Evolutionary conservation across 2,113 vertebrate species (phyloP).

Genomic region (Alethe diademata): DNA sequence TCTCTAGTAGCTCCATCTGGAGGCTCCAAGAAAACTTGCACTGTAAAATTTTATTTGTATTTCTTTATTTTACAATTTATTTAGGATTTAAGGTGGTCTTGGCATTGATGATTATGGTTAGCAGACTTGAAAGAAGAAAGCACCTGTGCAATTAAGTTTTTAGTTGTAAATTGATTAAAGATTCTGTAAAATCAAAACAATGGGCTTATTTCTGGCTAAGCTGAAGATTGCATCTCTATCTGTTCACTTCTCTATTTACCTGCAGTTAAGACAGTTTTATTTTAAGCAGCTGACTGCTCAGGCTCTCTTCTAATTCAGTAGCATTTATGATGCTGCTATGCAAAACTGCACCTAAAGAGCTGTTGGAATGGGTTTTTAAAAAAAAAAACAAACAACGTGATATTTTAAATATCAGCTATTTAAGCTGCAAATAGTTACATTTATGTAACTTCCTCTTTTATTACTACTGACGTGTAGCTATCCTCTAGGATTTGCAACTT

Average conservation of each 20-base stretch:
- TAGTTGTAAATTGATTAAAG: not conserved
- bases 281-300: not conserved
- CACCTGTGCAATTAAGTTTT: constrained; percentile 16
- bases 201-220: not conserved
- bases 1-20: constrained; percentile 46
- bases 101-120: not conserved
- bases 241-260: not conserved
- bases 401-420: constrained; percentile 23
- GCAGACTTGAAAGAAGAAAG: not conserved
- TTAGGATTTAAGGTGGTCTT: not conserved
- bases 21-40: not conserved
- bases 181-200: not conserved
- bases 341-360: constrained; percentile 9
- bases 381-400: not conserved
- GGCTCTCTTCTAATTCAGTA: not conserved
- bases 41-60: not conserved
- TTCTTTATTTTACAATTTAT: not conserved
- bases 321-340: not conserved
- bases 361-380: not conserved
- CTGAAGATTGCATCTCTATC: not conserved
- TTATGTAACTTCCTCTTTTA: constrained; percentile 40
- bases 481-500: constrained; percentile 31
- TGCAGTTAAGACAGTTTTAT: not conserved
- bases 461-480: constrained; percentile 2
- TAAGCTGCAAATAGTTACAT: not conserved